Conservation (phyloP, 2,113 vertebrate species). For the Acanthochromis polyacanthus region DNA sequence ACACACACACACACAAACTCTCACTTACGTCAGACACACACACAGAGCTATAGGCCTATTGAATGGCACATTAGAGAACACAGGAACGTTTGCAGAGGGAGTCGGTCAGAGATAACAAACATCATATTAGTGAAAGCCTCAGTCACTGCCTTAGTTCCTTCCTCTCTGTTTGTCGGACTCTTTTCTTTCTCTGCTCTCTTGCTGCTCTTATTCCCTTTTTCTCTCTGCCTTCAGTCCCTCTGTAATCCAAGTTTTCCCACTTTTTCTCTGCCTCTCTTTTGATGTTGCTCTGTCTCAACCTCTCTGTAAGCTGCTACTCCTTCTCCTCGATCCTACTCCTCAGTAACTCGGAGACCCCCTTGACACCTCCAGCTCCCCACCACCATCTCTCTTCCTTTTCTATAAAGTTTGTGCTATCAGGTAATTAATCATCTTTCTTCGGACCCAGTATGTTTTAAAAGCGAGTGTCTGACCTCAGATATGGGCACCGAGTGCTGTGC, state of each 20-base stretch:
- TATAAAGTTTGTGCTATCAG: slow-evolving; percentile 59
- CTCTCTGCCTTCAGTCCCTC: slow-evolving; percentile 8
- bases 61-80: slow-evolving; percentile 49
- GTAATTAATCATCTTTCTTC: slow-evolving; percentile 69
- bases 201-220: not conserved
- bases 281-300: slow-evolving; percentile 16
- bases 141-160: slow-evolving; percentile 44
- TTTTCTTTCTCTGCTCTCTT: slow-evolving; percentile 8
- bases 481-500: slow-evolving; percentile 37
- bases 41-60: slow-evolving; percentile 11
- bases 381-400: slow-evolving; percentile 26
- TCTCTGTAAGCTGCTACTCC: slow-evolving; percentile 10
- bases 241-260: not conserved
- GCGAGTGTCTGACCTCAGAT: slow-evolving; percentile 57
- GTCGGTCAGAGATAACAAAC: slow-evolving; percentile 65
- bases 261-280: slow-evolving; percentile 10
- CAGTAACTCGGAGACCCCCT: slow-evolving; percentile 28
- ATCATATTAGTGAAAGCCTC: slow-evolving; percentile 66
- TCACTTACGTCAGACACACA: not conserved
- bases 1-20: slow-evolving; percentile 13
- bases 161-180: slow-evolving; percentile 39
- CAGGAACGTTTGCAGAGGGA: slow-evolving; percentile 65
- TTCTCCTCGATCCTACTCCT: slow-evolving; percentile 33
- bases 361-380: not conserved
- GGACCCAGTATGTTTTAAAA: slow-evolving; percentile 57